Evolutionary conservation across 2,113 vertebrate species (phyloP).

Genomic region (Pterocles orientalis): DNA sequence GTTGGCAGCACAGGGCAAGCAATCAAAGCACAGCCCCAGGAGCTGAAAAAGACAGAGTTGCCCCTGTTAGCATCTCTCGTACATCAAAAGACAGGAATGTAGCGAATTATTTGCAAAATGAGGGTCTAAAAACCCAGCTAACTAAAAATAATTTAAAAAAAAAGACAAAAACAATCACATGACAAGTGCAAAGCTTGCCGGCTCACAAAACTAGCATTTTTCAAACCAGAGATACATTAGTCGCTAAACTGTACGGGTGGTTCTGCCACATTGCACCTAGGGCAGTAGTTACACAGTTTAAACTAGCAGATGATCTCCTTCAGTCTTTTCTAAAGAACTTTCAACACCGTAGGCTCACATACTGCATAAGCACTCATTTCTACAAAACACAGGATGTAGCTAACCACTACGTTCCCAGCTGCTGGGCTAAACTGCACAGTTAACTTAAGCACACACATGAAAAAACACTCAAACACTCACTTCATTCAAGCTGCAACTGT

Average conservation of each 20-base stretch:
- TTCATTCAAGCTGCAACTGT: background rate
- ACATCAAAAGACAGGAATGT: accelerated
- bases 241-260: background rate
- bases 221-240: background rate
- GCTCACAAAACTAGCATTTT: background rate
- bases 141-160: background rate
- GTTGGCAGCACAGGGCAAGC: background rate
- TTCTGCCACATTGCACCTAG: background rate
- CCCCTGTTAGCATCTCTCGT: background rate
- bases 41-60: background rate
- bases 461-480: background rate
- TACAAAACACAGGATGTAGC: accelerated
- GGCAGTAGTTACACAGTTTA: background rate
- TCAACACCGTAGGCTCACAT: background rate
- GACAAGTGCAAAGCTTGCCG: background rate
- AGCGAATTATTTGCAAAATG: background rate
- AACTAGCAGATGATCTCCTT: background rate
- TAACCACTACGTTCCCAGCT: background rate
- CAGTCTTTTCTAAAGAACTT: background rate
- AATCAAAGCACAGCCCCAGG: background rate
- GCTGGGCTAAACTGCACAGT: background rate
- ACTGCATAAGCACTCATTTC: background rate
- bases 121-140: background rate
- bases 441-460: background rate
- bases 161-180: accelerated